These are phyloP conservation scores for Bombyx mori DNA, from an alignment of 1,140 invertebrate species.

Conservation along the genomic window ASM3026992v2 NC_085132.1:6648501-6649000, in stretches of 20 bases:
- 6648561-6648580: not conserved
- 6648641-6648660: conserved; percentile 3
- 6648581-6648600: not conserved
- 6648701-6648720: conserved; percentile 12
- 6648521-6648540: not conserved
- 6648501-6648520: not conserved
- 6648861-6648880: conserved; percentile 29
- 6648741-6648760: conserved; percentile 14
- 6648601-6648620: conserved; percentile 1
- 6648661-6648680: conserved; percentile 5
- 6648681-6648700: conserved; percentile 11
- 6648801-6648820: conserved; percentile 10
- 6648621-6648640: conserved; percentile 15
- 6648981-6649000: conserved; percentile 34
- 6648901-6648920: conserved; percentile 24
- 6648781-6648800: conserved; percentile 12
- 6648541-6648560: not conserved
- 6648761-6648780: conserved; percentile 15
- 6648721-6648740: conserved; percentile 6
- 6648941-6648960: conserved; percentile 22
- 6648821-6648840: conserved; percentile 25
- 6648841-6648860: conserved; percentile 23
- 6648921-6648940: conserved; percentile 20
- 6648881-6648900: conserved; percentile 23
- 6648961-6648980: conserved; percentile 34